These are phyloP conservation scores for Anguilla pacifica DNA, from an alignment of 2,797 vertebrate species.

Conservation along the genomic window DNA sequence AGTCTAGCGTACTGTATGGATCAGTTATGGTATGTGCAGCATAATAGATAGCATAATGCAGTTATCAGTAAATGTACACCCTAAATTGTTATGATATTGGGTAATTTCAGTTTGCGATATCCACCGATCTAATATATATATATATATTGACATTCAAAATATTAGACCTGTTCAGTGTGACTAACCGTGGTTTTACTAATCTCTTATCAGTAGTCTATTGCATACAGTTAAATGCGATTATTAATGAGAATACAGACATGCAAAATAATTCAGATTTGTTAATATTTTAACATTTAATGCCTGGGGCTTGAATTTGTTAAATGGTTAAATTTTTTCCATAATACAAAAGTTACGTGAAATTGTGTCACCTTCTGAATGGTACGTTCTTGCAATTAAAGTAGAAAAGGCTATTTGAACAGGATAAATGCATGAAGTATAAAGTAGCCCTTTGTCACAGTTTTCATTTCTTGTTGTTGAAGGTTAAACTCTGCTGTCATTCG, in stretches of 20 bases:
- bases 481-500: background rate
- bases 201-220: background rate
- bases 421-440: too few relatives aligned
- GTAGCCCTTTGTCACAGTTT: background rate
- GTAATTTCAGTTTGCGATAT: background rate
- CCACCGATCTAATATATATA: background rate
- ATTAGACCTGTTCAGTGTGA: background rate
- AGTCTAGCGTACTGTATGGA: background rate
- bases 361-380: background rate
- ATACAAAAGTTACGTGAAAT: background rate
- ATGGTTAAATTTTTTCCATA: background rate
- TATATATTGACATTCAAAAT: background rate
- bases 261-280: background rate
- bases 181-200: background rate
- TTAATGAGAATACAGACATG: background rate
- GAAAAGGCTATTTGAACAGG: background rate
- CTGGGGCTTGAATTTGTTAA: background rate
- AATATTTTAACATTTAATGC: background rate
- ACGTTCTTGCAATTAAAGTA: background rate
- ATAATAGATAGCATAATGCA: background rate
- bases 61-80: background rate
- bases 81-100: background rate
- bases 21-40: background rate
- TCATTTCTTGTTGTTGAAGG: background rate
- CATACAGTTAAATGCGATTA: background rate